These are phyloP conservation scores for Sebastes flavidus DNA, from an alignment of 2,797 vertebrate genomes.

Conservation along the genomic window DNA sequence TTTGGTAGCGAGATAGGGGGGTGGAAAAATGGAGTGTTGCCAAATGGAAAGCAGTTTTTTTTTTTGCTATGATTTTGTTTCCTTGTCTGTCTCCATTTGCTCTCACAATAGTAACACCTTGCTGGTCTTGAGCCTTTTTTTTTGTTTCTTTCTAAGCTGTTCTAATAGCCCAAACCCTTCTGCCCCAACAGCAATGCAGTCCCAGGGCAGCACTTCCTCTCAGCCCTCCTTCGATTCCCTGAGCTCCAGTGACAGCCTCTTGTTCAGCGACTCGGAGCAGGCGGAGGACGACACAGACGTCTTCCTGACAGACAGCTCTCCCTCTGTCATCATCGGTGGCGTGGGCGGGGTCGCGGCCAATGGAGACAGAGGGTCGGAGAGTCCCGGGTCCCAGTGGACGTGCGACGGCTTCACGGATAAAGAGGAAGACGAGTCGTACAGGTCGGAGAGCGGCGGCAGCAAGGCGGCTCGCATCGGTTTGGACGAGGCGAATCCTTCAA, in stretches of 20 bases:
- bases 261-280: conserved; percentile 81
- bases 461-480: conserved; percentile 22
- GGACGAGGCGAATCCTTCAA: background rate
- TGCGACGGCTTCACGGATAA: conserved; percentile 69
- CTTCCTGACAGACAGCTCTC: conserved; percentile 77
- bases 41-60: conserved; percentile 3
- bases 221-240: conserved; percentile 81
- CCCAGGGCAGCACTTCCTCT: conserved; percentile 81
- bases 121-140: background rate
- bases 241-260: conserved; percentile 79
- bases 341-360: background rate
- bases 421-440: conserved; percentile 57
- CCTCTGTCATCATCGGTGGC: conserved; percentile 46
- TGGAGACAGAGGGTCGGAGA: conserved; percentile 30
- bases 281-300: conserved; percentile 78
- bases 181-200: conserved; percentile 79
- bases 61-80: background rate
- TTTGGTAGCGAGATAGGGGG: conserved; percentile 25
- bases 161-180: background rate
- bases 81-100: background rate
- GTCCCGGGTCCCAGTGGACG: conserved; percentile 75
- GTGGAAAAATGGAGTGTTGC: conserved; percentile 1
- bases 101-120: background rate
- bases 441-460: conserved; percentile 4
- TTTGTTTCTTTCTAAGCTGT: background rate